Conservation (phyloP, 2,113 vertebrate species). For the Cynoglossus semilaevis region DNA sequence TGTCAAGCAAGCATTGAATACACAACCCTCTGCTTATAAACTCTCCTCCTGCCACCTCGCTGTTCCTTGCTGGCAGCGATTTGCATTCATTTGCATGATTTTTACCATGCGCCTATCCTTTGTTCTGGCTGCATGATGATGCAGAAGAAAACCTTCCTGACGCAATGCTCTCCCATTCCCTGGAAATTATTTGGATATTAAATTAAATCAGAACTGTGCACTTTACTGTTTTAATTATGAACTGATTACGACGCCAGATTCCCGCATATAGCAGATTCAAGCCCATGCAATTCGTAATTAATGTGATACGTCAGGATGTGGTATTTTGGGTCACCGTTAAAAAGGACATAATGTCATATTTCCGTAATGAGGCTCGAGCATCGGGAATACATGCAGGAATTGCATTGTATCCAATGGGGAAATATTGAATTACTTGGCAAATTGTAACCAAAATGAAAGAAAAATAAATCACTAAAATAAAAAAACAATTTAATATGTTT, state of each 20-base stretch:
- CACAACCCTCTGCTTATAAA: slow-evolving; percentile 55
- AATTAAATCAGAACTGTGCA: slow-evolving; percentile 30
- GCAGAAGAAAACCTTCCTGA: slow-evolving; percentile 53
- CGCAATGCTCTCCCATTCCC: slow-evolving; percentile 31
- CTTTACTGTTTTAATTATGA: slow-evolving; percentile 60
- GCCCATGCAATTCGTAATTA: neutral
- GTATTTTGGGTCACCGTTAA: slow-evolving; percentile 32
- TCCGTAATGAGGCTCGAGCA: slow-evolving; percentile 51
- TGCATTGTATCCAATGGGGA: slow-evolving; percentile 59
- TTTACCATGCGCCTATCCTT: slow-evolving; percentile 82
- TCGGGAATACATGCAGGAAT: slow-evolving; percentile 49
- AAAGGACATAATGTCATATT: slow-evolving; percentile 57
- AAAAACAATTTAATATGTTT: slow-evolving; percentile 42
- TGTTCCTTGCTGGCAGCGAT: slow-evolving; percentile 80
- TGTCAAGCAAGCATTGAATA: slow-evolving; percentile 50
- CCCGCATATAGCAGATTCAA: slow-evolving; percentile 19
- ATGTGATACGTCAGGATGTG: slow-evolving; percentile 31
- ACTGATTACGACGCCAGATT: slow-evolving; percentile 24
- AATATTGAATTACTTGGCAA: slow-evolving; percentile 65
- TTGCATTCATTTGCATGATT: slow-evolving; percentile 86
- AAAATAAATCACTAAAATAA: slow-evolving; percentile 55
- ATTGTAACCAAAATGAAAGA: slow-evolving; percentile 50
- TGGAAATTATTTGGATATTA: slow-evolving; percentile 58
- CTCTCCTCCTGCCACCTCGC: slow-evolving; percentile 55
- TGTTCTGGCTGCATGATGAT: slow-evolving; percentile 84